These are phyloP conservation scores for Trichogramma dendrolimi DNA, from an alignment of 2,888 invertebrate species.

Conservation along the genomic window DNA sequence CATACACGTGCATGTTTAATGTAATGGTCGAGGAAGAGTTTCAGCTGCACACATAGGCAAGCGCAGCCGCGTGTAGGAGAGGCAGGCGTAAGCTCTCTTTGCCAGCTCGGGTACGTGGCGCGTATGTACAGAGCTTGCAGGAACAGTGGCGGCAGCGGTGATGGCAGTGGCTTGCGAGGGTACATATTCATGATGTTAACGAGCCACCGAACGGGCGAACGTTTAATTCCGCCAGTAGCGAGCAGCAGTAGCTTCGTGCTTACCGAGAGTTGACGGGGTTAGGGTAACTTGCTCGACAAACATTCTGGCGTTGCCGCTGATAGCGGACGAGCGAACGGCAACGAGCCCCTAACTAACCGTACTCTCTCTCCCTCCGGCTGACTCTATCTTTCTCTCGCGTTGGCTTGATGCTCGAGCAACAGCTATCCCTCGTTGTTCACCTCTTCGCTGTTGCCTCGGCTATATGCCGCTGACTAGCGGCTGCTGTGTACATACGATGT, in stretches of 20 bases:
- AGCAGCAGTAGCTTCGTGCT: no score
- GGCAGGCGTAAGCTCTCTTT: no score
- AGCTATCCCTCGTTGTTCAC: neutral
- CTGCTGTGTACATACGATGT: neutral
- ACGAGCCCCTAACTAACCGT: constrained; percentile 51
- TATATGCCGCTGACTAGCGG: no score
- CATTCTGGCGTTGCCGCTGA: constrained; percentile 27
- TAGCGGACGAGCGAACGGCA: no score
- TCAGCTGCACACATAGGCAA: no score
- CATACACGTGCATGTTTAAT: no score
- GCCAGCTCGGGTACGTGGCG: no score
- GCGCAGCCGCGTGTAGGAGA: no score
- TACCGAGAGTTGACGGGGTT: constrained; percentile 44
- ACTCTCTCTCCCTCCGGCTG: constrained; percentile 26
- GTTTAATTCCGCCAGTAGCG: constrained; percentile 53
- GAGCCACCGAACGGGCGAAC: constrained; percentile 52
- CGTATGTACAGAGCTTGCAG: constrained; percentile 2
- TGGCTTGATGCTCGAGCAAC: neutral
- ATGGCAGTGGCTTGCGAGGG: constrained; percentile 42
- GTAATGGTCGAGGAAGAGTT: no score
- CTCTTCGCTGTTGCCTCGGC: no score
- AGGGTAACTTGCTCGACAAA: constrained; percentile 53
- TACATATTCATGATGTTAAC: constrained; percentile 54
- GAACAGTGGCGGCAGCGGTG: neutral
- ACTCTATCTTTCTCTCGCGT: neutral